Conservation (phyloP, 2,113 vertebrate genomes). For the Channa maculata region DNA sequence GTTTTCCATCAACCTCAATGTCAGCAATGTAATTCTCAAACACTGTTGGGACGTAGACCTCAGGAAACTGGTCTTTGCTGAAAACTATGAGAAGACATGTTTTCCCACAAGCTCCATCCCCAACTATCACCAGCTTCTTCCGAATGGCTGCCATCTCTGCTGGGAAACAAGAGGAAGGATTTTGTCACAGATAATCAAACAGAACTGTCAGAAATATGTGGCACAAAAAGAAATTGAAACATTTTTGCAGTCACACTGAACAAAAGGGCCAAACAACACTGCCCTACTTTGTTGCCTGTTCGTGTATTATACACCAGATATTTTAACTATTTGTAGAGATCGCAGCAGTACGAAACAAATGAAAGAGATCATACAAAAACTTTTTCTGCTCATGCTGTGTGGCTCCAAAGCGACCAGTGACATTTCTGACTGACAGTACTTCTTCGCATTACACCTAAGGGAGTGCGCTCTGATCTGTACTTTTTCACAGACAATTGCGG, state of each 20-base stretch:
- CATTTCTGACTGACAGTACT: constrained; percentile 15
- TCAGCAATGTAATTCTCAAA: constrained; percentile 99
- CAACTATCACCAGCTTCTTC: constrained; percentile 99
- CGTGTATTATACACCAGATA: constrained; percentile 1
- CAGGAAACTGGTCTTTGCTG: constrained; percentile 98
- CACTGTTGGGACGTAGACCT: constrained; percentile 96
- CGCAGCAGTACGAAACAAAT: constrained; percentile 8
- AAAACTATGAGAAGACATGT: constrained; percentile 98
- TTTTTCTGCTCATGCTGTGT: neutral
- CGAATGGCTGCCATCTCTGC: constrained; percentile 94
- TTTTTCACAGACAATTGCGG: constrained; percentile 24
- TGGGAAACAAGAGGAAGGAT: constrained; percentile 14
- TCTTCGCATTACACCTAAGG: constrained; percentile 17
- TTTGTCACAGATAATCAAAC: neutral
- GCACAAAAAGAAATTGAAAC: constrained; percentile 2
- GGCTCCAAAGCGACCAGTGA: constrained; percentile 24
- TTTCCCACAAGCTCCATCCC: constrained; percentile 97
- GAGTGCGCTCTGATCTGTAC: constrained; percentile 26
- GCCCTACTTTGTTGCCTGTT: neutral
- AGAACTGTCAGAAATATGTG: neutral
- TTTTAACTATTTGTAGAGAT: constrained; percentile 25
- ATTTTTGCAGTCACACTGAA: neutral
- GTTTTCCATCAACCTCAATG: constrained; percentile 96
- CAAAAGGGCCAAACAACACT: neutral
- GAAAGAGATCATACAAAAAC: neutral